These are phyloP conservation scores for Spialia ferax DNA, from an alignment of 2,888 invertebrate genomes.

Conservation along the genomic window DNA sequence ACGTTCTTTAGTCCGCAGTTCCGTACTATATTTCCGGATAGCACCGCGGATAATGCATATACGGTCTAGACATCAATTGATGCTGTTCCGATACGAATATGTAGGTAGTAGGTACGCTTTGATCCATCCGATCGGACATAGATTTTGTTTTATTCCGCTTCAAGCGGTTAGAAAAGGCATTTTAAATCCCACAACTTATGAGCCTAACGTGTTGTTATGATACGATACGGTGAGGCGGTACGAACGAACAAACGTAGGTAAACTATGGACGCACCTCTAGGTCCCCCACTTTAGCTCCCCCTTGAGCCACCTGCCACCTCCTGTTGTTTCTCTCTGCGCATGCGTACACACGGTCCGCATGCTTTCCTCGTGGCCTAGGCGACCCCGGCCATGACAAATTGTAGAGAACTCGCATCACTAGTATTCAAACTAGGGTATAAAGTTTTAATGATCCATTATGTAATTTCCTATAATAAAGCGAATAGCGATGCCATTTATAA, in stretches of 20 bases:
- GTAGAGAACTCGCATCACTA: slow-evolving; percentile 45
- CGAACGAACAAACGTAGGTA: neutral
- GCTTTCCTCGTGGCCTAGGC: slow-evolving; percentile 72
- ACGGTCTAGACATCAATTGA: no score
- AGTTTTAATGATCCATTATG: slow-evolving; percentile 41
- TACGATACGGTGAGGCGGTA: neutral
- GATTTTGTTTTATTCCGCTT: no score
- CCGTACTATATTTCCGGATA: neutral
- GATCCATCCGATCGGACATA: no score
- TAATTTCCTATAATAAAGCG: slow-evolving; percentile 31
- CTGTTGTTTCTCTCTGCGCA: slow-evolving; percentile 57
- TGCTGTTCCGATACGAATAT: no score
- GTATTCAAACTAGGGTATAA: slow-evolving; percentile 38
- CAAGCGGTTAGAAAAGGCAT: no score
- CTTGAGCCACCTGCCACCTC: slow-evolving; percentile 41
- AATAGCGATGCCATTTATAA: slow-evolving; percentile 29
- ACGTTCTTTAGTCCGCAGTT: neutral
- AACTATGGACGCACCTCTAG: slow-evolving; percentile 12
- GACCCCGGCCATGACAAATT: slow-evolving; percentile 47
- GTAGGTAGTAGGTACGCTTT: no score
- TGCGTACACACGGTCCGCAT: slow-evolving; percentile 75
- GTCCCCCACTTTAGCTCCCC: slow-evolving; percentile 27
- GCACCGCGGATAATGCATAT: neutral
- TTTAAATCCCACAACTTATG: no score
- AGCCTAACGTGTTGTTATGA: no score